phyloP scores from a whole-genome alignment of 1,140 invertebrate genomes.

The Ooceraea biroi region DNA sequence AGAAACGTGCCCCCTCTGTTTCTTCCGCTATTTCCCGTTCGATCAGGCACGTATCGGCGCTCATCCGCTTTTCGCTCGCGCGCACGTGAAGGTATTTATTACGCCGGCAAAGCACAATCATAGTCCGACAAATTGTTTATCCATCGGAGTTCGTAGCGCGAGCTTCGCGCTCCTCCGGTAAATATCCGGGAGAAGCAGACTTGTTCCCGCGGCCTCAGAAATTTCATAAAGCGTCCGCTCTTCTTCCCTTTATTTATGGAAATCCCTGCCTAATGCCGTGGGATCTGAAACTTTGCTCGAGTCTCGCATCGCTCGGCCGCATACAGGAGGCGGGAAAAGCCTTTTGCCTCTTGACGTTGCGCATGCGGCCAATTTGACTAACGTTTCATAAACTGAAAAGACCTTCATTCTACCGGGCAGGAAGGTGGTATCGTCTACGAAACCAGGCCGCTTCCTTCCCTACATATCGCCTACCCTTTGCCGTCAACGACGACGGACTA shows the following conservation, averaged over 20 bases:
- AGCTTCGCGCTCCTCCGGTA: not conserved
- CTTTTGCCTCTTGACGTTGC: conserved; percentile 42
- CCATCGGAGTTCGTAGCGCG: not conserved
- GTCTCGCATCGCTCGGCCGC: conserved; percentile 9
- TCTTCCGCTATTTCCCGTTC: not conserved
- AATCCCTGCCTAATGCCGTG: conserved; percentile 25
- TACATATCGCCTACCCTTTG: not conserved
- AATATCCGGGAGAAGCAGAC: conserved; percentile 2
- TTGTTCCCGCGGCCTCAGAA: conserved; percentile 13
- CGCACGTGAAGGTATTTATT: not conserved
- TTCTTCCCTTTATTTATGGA: conserved; percentile 46
- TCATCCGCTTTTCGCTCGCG: not conserved
- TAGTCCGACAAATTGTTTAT: conserved; percentile 10
- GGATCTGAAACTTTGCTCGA: conserved; percentile 35
- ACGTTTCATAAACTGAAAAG: conserved; percentile 53
- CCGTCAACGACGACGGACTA: not conserved
- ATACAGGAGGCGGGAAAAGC: not conserved
- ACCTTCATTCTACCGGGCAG: not conserved
- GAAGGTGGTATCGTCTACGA: conserved; percentile 2
- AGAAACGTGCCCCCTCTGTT: not conserved
- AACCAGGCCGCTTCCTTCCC: not conserved
- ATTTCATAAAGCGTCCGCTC: conserved; percentile 40
- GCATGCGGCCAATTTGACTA: conserved; percentile 39
- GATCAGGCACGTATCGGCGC: not conserved
- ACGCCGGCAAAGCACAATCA: not conserved